Base-by-base conservation (phyloP, 2,888 invertebrate species). In the Cheilosia vulpina region DNA sequence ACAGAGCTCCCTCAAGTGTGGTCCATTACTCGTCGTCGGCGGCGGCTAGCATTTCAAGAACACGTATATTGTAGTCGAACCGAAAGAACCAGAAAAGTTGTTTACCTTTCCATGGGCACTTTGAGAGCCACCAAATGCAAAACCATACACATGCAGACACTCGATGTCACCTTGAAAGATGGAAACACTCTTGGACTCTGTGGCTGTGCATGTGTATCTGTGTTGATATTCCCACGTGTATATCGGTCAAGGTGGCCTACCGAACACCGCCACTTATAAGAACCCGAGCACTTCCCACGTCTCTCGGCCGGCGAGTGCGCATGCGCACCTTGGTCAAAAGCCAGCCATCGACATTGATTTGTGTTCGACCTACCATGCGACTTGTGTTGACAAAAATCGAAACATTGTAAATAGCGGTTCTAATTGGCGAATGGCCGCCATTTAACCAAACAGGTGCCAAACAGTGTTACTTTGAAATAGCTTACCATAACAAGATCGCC, bases 401-500 rank as follows among this genome's bases (percentile, higher is more conserved):
- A 38, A 43, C 7, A 47, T 47, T 1, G 57, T 57, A 68, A 78
- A 69, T 57, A 17, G 24, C 63, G 68, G 71, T 79, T 85, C 84
- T 85, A 84, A 75, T 84, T 85, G 80, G 76, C 60, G 57, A 71
- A 15, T 38, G 55, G 34, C 45, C 52, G 47, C 11, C 17, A 17
- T 45, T 19, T 27, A 6, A 31, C n/a, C 15, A n/a, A 80, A 75
- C 75, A 76, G 76, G 77, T 77, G 66, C 77, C 45, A 53, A 63
- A 52, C 60, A 5, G 19, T 45, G 24, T 38, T 15, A 31, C 52
- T 27, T 31, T 7, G 15, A 19, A 34, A 31, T 41, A 24, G 90
- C 97, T 96, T 93, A 98, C 98, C 96, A 98, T 95, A 90, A 97
- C 94, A 88, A 97, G 93, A 90, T 95, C 95, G 87, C 96, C 97